Conservation (phyloP, 2,888 invertebrate genomes). For the Psylliodes chrysocephalus region DNA sequence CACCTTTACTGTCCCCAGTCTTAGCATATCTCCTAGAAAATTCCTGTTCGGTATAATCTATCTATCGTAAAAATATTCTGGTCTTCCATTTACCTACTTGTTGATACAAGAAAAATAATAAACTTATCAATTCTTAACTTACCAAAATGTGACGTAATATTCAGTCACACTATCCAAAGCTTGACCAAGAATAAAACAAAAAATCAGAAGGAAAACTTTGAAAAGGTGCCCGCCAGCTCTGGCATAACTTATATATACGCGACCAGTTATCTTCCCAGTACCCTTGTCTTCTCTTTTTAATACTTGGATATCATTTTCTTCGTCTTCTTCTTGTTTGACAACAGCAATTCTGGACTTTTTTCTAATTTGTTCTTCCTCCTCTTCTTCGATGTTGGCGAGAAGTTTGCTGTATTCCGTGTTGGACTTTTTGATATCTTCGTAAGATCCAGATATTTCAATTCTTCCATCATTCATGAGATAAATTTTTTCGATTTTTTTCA, state of each 20-base stretch:
- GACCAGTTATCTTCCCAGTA: conserved; percentile 66
- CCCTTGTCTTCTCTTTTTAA: conserved; percentile 70
- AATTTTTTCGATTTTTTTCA: conserved; percentile 68
- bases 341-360: conserved; percentile 17
- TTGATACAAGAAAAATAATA: no score
- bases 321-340: conserved; percentile 55
- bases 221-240: conserved; percentile 75
- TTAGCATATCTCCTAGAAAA: no score
- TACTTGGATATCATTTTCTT: conserved; percentile 40
- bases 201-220: conserved; percentile 64
- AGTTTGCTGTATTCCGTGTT: conserved; percentile 39
- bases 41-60: conserved; percentile 73
- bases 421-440: conserved; percentile 35
- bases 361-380: conserved; percentile 31
- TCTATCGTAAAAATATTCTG: no score
- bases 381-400: conserved; percentile 30
- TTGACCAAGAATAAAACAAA: conserved; percentile 52
- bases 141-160: conserved; percentile 84
- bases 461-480: conserved; percentile 68
- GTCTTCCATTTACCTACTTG: no score
- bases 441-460: conserved; percentile 60
- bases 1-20: no score
- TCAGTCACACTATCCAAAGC: conserved; percentile 77
- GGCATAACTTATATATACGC: conserved; percentile 77
- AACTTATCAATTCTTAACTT: no score